Percentiles rank a stretch among this genome's conserved stretches.
These are phyloP conservation scores for Sebastes schlegelii DNA, from an alignment of 2,113 vertebrate species.

Conservation along the genomic window DNA sequence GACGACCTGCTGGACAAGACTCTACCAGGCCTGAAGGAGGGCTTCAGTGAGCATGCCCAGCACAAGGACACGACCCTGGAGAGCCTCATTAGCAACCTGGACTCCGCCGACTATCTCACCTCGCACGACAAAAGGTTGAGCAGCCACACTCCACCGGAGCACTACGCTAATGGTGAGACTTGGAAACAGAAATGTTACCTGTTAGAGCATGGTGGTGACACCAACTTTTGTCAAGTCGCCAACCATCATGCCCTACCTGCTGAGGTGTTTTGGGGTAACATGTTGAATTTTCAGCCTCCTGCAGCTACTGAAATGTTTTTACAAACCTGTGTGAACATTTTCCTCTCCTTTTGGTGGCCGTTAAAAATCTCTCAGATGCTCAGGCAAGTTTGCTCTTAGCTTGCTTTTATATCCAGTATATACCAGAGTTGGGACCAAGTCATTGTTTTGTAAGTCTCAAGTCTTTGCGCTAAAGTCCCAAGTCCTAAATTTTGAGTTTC, in stretches of 20 bases:
- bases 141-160: constrained; percentile 76
- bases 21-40: constrained; percentile 75
- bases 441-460: too few relatives aligned
- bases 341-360: background rate
- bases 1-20: constrained; percentile 89
- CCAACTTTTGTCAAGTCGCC: background rate
- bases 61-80: constrained; percentile 80
- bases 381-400: background rate
- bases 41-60: constrained; percentile 68
- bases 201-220: background rate
- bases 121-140: constrained; percentile 83
- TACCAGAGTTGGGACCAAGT: too few relatives aligned
- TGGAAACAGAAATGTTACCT: background rate
- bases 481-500: too few relatives aligned
- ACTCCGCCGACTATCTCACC: constrained; percentile 83
- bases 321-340: background rate
- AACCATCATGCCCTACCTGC: background rate
- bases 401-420: background rate
- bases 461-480: too few relatives aligned
- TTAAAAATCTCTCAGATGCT: background rate
- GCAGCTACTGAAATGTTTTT: background rate
- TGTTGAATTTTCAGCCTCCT: background rate
- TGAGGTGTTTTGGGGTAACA: background rate
- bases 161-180: constrained; percentile 81
- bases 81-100: constrained; percentile 81